Percentiles rank a stretch among this genome's conserved stretches.
Evolutionary conservation across 2,113 vertebrate species (phyloP).

Genomic region (Ctenomys sociabilis): DNA sequence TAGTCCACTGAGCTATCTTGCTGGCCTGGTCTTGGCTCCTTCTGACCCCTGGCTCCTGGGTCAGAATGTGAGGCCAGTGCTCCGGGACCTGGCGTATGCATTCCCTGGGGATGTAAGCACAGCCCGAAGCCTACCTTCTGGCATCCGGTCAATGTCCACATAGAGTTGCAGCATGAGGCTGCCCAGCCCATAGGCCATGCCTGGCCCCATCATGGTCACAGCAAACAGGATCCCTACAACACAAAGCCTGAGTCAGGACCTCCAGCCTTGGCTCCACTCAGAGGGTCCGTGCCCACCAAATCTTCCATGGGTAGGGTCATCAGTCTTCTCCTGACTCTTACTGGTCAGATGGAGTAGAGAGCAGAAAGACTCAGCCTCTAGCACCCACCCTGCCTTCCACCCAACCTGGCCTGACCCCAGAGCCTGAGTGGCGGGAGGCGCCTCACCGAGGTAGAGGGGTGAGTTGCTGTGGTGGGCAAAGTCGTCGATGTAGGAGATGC

Average conservation of each 20-base stretch:
- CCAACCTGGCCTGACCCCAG: not conserved
- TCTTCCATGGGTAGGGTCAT: not conserved
- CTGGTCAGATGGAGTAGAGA: not conserved
- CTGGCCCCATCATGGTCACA: constrained; percentile 91
- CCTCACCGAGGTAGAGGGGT: constrained; percentile 93
- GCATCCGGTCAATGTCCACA: constrained; percentile 92
- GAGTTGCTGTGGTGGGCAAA: constrained; percentile 93
- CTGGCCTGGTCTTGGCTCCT: not conserved
- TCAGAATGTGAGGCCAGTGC: not conserved
- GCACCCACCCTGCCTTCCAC: not conserved
- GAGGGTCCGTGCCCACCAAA: not conserved
- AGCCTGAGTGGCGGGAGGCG: not conserved
- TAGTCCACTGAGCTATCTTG: no score
- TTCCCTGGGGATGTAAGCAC: not conserved
- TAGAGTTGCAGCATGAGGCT: constrained; percentile 90
- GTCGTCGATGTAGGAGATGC: constrained; percentile 98
- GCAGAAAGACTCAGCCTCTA: not conserved
- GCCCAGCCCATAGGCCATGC: constrained; percentile 91
- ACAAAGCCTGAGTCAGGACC: constrained; percentile 3
- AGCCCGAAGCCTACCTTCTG: constrained; percentile 83
- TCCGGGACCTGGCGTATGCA: not conserved
- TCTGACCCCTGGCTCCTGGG: not conserved
- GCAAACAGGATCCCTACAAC: constrained; percentile 93
- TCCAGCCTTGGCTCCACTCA: not conserved
- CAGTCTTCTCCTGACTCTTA: not conserved